A percentile compares a stretch with the other conserved stretches of the same genome.
Conservation (phyloP, 2,888 invertebrate genomes). For the Myopa tessellatipennis region DNA sequence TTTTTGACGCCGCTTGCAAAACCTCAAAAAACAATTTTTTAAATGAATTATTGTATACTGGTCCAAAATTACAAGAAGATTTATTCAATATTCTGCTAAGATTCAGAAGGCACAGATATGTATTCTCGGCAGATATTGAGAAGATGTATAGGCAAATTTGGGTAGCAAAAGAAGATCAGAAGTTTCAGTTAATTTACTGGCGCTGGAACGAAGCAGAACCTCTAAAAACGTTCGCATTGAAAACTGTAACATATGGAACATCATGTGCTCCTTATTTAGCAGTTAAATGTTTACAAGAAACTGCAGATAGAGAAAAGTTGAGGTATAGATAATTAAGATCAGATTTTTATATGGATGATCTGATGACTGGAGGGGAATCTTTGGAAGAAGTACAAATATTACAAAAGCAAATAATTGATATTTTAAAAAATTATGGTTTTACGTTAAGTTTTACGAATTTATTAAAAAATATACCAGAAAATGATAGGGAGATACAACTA, state of each 20-base stretch:
- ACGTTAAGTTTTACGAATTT: neutral
- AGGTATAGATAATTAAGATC: too few relatives aligned
- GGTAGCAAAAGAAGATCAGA: neutral
- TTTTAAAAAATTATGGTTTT: slow-evolving; percentile 9
- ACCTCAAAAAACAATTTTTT: too few relatives aligned
- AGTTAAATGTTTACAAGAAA: too few relatives aligned
- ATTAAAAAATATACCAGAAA: slow-evolving; percentile 9
- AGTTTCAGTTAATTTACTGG: slow-evolving; percentile 4
- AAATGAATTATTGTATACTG: too few relatives aligned
- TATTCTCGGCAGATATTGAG: slow-evolving; percentile 1
- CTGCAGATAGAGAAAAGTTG: too few relatives aligned
- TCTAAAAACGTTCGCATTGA: slow-evolving; percentile 36
- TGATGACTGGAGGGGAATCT: slow-evolving; percentile 4
- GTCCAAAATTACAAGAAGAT: neutral
- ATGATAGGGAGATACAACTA: neutral
- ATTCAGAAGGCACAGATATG: neutral
- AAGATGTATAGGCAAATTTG: neutral
- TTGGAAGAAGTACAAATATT: neutral
- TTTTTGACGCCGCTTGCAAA: too few relatives aligned
- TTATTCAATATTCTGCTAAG: neutral
- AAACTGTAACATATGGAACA: neutral
- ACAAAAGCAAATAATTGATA: neutral
- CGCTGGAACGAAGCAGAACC: neutral
- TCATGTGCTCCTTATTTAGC: too few relatives aligned
- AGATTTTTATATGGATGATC: too few relatives aligned